Conservation (phyloP, 1,140 invertebrate species). For the Gryon sp. region DNA sequence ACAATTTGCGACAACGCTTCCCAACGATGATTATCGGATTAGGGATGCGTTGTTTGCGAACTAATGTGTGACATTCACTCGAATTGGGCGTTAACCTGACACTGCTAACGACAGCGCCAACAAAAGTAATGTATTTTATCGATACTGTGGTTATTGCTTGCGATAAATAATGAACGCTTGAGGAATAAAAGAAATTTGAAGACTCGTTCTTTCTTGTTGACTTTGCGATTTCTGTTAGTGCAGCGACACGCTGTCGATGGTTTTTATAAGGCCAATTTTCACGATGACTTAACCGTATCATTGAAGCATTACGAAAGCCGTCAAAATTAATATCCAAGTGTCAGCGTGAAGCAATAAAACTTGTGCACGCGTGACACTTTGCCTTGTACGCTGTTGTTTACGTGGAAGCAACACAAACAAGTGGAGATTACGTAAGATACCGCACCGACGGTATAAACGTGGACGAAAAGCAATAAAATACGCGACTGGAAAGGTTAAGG, state of each 20-base stretch:
- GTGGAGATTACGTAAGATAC: conserved; percentile 57
- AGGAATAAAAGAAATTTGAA: conserved; percentile 12
- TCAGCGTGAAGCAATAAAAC: conserved; percentile 41
- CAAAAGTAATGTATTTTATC: conserved; percentile 12
- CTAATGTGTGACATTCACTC: conserved; percentile 1
- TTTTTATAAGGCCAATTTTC: conserved; percentile 5
- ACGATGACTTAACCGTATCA: conserved; percentile 29
- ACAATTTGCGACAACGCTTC: conserved; percentile 2
- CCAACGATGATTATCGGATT: conserved; percentile 12
- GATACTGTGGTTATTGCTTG: background rate
- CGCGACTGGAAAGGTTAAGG: conserved; percentile 64
- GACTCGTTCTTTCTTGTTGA: too few species aligned
- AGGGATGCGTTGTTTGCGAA: background rate
- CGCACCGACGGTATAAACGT: conserved; percentile 21
- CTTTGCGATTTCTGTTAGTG: too few species aligned
- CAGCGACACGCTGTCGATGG: background rate
- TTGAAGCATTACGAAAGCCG: conserved; percentile 18
- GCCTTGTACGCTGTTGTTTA: conserved; percentile 32
- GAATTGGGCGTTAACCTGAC: background rate
- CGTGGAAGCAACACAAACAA: conserved; percentile 34
- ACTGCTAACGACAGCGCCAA: background rate
- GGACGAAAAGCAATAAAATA: conserved; percentile 65
- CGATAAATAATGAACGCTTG: conserved; percentile 6
- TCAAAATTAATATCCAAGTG: conserved; percentile 52
- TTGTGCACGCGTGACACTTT: conserved; percentile 24